Conservation (phyloP, 2,888 invertebrate species). For the Polyommatus icarus region DNA sequence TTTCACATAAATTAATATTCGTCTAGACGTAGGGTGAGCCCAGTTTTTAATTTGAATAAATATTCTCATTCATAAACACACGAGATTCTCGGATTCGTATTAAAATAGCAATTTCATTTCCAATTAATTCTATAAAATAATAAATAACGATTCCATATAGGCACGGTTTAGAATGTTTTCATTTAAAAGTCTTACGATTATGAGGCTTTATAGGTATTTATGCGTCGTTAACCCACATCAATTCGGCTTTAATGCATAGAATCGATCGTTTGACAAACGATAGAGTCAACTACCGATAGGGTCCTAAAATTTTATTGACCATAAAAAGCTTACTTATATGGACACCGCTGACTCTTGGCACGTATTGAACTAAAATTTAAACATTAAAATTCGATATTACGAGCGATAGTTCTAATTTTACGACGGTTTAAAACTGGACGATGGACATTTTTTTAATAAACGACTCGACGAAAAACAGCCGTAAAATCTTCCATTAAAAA, state of each 20-base stretch:
- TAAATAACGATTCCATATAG: slow-evolving; percentile 23
- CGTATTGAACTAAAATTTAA: slow-evolving; percentile 62
- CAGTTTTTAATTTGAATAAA: slow-evolving; percentile 17
- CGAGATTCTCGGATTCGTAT: background rate
- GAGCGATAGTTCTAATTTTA: slow-evolving; percentile 75
- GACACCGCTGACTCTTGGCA: slow-evolving; percentile 57
- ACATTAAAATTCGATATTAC: slow-evolving; percentile 74
- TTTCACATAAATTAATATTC: slow-evolving; percentile 16
- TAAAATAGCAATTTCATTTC: slow-evolving; percentile 19
- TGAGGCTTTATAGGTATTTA: slow-evolving; percentile 41
- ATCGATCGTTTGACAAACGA: slow-evolving; percentile 57
- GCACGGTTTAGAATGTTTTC: slow-evolving; percentile 43
- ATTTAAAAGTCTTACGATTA: slow-evolving; percentile 47
- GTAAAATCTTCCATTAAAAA: slow-evolving; percentile 40
- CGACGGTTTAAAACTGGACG: slow-evolving; percentile 68
- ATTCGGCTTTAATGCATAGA: slow-evolving; percentile 50
- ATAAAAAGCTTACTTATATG: slow-evolving; percentile 76
- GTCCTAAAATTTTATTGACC: slow-evolving; percentile 73
- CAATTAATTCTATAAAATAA: slow-evolving; percentile 11
- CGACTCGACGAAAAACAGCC: slow-evolving; percentile 45
- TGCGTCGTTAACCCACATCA: slow-evolving; percentile 53
- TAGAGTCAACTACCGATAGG: slow-evolving; percentile 59
- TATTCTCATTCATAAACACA: slow-evolving; percentile 20
- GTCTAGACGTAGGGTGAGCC: slow-evolving; percentile 17
- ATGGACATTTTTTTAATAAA: slow-evolving; percentile 51